A percentile compares a stretch with the other conserved stretches of the same genome.
Evolutionary conservation across 2,113 vertebrate genomes (phyloP).

Genomic region (Glareola pratincola): DNA sequence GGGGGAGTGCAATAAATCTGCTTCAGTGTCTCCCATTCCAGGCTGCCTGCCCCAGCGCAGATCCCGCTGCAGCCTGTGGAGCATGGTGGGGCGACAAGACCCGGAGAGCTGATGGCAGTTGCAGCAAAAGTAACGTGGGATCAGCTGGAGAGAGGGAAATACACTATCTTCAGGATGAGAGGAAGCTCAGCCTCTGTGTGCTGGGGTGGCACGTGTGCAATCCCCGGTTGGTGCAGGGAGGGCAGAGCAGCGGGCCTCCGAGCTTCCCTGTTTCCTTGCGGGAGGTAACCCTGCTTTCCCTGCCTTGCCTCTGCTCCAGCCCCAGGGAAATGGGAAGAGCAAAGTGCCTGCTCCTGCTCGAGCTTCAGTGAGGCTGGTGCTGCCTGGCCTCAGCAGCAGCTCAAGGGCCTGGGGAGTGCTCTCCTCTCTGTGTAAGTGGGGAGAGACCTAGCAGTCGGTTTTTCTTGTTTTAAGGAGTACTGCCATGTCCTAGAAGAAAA

Average conservation of each 20-base stretch:
- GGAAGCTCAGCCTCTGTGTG: neutral
- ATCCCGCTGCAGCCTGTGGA: neutral
- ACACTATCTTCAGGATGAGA: neutral
- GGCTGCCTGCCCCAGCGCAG: neutral
- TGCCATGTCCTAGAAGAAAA: neutral
- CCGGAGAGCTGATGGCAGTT: neutral
- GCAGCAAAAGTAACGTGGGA: neutral
- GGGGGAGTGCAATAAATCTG: neutral
- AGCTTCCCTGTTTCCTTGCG: neutral
- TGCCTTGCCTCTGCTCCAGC: neutral
- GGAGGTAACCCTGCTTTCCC: neutral
- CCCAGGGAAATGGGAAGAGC: neutral
- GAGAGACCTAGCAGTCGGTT: neutral
- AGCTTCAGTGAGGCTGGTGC: neutral
- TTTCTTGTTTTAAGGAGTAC: neutral
- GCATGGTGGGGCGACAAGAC: neutral
- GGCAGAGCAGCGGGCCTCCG: neutral
- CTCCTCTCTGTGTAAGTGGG: neutral
- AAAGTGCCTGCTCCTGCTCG: neutral
- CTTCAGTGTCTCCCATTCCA: neutral
- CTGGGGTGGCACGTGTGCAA: neutral
- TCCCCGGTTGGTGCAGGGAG: neutral
- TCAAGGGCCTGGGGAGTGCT: fast-evolving
- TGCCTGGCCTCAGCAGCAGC: neutral
- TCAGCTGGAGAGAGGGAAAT: neutral